Evolutionary conservation across 2,113 vertebrate species (phyloP).

Genomic region (Aleadryas rufinucha): DNA sequence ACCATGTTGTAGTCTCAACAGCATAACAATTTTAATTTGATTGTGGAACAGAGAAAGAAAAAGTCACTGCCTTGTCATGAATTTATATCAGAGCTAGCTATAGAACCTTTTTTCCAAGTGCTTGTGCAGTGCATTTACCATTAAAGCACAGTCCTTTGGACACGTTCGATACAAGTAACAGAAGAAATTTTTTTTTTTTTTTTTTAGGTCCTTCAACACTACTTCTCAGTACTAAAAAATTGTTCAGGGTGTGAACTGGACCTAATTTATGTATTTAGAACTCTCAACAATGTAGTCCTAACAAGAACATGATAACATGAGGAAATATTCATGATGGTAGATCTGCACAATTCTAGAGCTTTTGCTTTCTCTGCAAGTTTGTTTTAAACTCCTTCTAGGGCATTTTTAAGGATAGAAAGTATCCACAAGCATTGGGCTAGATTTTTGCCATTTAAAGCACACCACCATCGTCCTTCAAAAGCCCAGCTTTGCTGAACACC

Average conservation of each 20-base stretch:
- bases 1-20: neutral
- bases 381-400: neutral
- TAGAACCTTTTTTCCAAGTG: neutral
- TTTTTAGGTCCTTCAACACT: neutral
- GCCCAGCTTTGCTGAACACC: neutral
- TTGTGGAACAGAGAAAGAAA: neutral
- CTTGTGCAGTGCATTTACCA: neutral
- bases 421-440: neutral
- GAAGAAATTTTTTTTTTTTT: accelerated
- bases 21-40: neutral
- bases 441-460: neutral
- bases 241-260: neutral
- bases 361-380: neutral
- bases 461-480: neutral
- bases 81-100: neutral
- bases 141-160: neutral
- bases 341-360: neutral
- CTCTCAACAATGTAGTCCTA: neutral
- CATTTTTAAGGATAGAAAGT: neutral
- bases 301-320: neutral
- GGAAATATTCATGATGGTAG: neutral
- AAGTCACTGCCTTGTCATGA: neutral
- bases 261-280: neutral
- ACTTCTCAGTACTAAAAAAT: neutral
- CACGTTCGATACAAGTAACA: neutral